These are phyloP conservation scores for Semicossyphus pulcher DNA, from an alignment of 2,113 vertebrate genomes.

Conservation along the genomic window DNA sequence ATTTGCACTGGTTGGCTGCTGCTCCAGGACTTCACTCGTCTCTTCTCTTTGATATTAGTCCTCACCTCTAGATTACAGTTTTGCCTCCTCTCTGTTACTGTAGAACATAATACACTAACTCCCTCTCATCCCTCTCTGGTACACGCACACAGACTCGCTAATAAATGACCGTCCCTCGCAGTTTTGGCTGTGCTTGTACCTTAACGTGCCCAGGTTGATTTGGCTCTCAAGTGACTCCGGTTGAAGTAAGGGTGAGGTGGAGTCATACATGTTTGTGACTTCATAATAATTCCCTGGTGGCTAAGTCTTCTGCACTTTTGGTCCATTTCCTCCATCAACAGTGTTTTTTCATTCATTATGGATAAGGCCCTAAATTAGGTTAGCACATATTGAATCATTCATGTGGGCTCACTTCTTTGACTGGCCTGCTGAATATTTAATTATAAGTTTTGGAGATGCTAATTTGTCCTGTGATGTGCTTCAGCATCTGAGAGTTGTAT, in stretches of 20 bases:
- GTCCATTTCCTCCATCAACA: conserved; percentile 18
- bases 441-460: conserved; percentile 65
- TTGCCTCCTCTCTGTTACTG: conserved; percentile 26
- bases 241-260: neutral
- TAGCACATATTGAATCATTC: conserved; percentile 76
- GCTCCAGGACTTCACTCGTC: conserved; percentile 60
- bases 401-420: conserved; percentile 70
- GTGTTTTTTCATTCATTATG: conserved; percentile 73
- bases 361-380: conserved; percentile 72
- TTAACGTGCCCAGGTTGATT: neutral
- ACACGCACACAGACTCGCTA: neutral
- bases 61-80: conserved; percentile 53
- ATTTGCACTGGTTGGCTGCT: conserved; percentile 60
- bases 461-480: conserved; percentile 56
- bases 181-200: conserved; percentile 10
- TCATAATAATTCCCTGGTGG: conserved; percentile 31
- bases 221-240: conserved; percentile 19
- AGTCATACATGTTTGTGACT: conserved; percentile 32
- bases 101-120: conserved; percentile 1
- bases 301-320: conserved; percentile 22
- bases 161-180: conserved; percentile 5
- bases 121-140: neutral
- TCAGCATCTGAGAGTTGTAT: conserved; percentile 51
- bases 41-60: conserved; percentile 57
- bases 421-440: conserved; percentile 73